Percentiles rank a stretch among this genome's conserved stretches.
phyloP scores from a whole-genome alignment of 2,888 invertebrate species.

The Sphaerolaimus hirsutus region DNA sequence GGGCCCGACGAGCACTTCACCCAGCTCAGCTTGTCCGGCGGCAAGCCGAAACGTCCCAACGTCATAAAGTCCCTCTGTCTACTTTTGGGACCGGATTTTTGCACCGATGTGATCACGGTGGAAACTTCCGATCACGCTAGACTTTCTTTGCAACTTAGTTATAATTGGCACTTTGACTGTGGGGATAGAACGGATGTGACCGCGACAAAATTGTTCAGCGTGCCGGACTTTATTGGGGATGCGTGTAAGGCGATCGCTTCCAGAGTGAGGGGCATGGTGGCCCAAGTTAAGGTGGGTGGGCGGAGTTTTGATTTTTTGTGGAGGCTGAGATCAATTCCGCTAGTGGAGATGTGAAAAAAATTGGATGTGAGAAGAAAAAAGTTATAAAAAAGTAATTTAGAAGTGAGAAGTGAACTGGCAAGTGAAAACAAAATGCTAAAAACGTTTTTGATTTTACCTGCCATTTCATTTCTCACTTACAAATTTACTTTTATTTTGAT shows the following conservation, averaged over 20 bases:
- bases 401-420: too few relatives aligned
- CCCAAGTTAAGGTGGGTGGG: slow-evolving; percentile 23
- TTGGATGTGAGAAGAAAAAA: too few relatives aligned
- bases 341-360: too few relatives aligned
- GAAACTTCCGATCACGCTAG: slow-evolving; percentile 34
- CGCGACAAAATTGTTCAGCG: slow-evolving; percentile 31
- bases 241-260: slow-evolving; percentile 34
- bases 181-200: slow-evolving; percentile 20
- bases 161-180: slow-evolving; percentile 33
- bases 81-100: slow-evolving; percentile 33
- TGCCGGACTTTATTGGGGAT: slow-evolving; percentile 34
- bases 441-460: too few relatives aligned
- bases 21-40: slow-evolving; percentile 31
- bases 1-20: slow-evolving; percentile 34
- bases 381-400: too few relatives aligned
- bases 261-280: slow-evolving; percentile 31
- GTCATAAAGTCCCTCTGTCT: slow-evolving; percentile 31
- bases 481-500: too few relatives aligned
- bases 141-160: slow-evolving; percentile 31
- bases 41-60: slow-evolving; percentile 32
- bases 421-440: too few relatives aligned
- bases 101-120: slow-evolving; percentile 32
- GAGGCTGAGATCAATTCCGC: too few relatives aligned
- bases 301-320: too few relatives aligned
- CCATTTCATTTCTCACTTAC: too few relatives aligned